Evolutionary conservation across 2,888 invertebrate genomes (phyloP).

Genomic region (Electrophaes corylata): DNA sequence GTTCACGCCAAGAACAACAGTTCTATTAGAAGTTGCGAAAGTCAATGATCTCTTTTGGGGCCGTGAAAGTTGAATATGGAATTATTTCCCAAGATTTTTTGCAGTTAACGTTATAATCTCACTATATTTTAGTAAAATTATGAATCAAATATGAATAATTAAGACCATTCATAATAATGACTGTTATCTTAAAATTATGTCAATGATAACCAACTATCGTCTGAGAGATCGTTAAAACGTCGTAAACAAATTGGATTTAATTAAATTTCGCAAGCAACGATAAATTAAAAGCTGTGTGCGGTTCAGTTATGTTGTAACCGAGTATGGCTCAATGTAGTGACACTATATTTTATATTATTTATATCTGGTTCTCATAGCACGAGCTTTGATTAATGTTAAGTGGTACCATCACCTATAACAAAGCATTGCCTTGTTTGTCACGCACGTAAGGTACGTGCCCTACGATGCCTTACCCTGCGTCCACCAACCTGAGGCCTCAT

Average conservation of each 20-base stretch:
- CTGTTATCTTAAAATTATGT: conserved; percentile 12
- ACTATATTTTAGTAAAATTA: conserved; percentile 2
- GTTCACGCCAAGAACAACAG: conserved; percentile 36
- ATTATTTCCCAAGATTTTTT: conserved; percentile 19
- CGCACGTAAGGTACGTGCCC: too few relatives aligned
- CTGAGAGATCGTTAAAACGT: not conserved
- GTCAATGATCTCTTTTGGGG: conserved; percentile 51
- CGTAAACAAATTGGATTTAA: conserved; percentile 15
- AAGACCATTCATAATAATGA: conserved; percentile 4
- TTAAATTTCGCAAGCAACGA: conserved; percentile 16
- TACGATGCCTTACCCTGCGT: too few relatives aligned
- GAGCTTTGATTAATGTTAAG: too few relatives aligned
- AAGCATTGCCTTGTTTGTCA: too few relatives aligned
- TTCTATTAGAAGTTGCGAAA: conserved; percentile 44
- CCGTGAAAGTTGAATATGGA: conserved; percentile 31
- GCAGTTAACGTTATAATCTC: not conserved
- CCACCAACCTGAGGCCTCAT: too few relatives aligned
- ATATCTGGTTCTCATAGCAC: too few relatives aligned
- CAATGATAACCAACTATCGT: conserved; percentile 12
- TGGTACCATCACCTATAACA: too few relatives aligned
- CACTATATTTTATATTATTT: too few relatives aligned
- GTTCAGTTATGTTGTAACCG: conserved; percentile 7
- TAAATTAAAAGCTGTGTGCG: conserved; percentile 1
- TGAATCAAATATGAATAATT: not conserved
- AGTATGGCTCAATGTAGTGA: conserved; percentile 9